Evolutionary conservation across 2,888 invertebrate genomes (phyloP).

Genomic region (Agrotis ipsilon): DNA sequence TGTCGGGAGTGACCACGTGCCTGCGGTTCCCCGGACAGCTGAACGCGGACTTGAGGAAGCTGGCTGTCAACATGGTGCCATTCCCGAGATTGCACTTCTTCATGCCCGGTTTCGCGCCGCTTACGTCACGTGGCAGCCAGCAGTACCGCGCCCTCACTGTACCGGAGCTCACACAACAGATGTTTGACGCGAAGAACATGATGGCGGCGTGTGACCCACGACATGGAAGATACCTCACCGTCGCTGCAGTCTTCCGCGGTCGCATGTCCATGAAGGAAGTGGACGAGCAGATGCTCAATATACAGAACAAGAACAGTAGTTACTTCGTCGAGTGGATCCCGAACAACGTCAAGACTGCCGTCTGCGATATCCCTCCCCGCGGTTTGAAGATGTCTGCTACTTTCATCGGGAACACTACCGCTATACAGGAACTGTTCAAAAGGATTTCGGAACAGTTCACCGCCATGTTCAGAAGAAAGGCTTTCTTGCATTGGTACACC

Average conservation of each 20-base stretch:
- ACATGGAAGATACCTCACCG: constrained; percentile 97
- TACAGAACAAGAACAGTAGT: constrained; percentile 94
- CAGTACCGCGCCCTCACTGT: constrained; percentile 97
- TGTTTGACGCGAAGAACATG: constrained; percentile 99
- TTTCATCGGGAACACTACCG: constrained; percentile 96
- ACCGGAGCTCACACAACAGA: constrained; percentile 96
- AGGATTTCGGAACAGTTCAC: constrained; percentile 96
- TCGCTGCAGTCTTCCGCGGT: constrained; percentile 97
- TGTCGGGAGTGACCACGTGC: constrained; percentile 88
- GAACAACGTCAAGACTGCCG: constrained; percentile 95
- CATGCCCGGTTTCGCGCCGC: constrained; percentile 92
- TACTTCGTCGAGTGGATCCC: constrained; percentile 96
- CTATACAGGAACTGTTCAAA: constrained; percentile 97
- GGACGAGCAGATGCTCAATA: constrained; percentile 95
- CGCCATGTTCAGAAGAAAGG: constrained; percentile 98
- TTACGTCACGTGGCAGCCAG: constrained; percentile 96
- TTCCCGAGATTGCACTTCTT: constrained; percentile 93
- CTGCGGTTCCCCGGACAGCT: constrained; percentile 85
- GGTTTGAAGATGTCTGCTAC: constrained; percentile 96
- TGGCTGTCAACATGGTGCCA: constrained; percentile 91
- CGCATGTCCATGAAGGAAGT: constrained; percentile 98
- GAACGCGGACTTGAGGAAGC: constrained; percentile 94
- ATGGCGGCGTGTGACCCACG: constrained; percentile 98
- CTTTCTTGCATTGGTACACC: constrained; percentile 99
- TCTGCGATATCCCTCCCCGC: constrained; percentile 94